Evolutionary conservation across 1,140 invertebrate species (phyloP).

Genomic region (Contarinia nasturtii): DNA sequence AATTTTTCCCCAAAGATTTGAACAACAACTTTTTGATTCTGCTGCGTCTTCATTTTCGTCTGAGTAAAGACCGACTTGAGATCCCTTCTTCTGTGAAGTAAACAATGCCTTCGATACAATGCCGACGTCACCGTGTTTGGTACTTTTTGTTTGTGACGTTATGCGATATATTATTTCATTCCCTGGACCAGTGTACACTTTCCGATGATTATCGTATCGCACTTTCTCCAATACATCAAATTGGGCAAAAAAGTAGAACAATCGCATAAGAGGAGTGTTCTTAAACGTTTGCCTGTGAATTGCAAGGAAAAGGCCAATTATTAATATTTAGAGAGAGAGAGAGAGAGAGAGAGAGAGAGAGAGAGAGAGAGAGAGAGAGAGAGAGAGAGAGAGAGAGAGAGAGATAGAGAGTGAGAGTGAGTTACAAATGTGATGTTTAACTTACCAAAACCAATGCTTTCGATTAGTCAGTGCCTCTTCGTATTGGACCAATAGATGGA

Average conservation of each 20-base stretch:
- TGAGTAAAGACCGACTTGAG: background rate
- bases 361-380: too few relatives aligned
- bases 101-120: background rate
- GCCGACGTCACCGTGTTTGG: background rate
- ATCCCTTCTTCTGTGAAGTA: background rate
- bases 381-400: too few relatives aligned
- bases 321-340: too few relatives aligned
- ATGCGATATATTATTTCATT: background rate
- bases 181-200: background rate
- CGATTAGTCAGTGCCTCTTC: background rate
- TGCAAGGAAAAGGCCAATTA: background rate
- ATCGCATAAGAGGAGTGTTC: background rate
- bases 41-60: background rate
- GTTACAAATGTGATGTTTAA: background rate
- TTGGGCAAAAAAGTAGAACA: background rate
- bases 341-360: too few relatives aligned
- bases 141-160: background rate
- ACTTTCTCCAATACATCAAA: background rate
- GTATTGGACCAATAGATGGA: background rate
- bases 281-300: background rate
- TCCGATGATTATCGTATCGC: background rate
- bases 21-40: background rate
- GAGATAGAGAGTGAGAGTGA: too few relatives aligned
- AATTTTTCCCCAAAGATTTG: background rate
- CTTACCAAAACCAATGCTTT: background rate